phyloP scores from a whole-genome alignment of 2,797 vertebrate genomes.

The Danionella dracula region DNA sequence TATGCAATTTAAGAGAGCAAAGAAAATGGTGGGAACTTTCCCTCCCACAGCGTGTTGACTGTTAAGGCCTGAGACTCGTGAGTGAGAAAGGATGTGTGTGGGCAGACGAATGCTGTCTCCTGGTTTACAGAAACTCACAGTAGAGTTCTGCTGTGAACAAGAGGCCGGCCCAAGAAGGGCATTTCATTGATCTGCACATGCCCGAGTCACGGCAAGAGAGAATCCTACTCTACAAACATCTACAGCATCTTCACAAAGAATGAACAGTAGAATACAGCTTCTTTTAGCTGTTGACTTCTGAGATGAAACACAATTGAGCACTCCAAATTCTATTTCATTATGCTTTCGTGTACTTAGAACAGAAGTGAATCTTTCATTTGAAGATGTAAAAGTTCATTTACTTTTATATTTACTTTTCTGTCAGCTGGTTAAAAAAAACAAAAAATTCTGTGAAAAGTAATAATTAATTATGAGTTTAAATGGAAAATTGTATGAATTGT shows the following conservation, averaged over 20 bases:
- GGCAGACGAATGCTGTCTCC: slow-evolving; percentile 54
- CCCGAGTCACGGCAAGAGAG: slow-evolving; percentile 42
- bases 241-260: slow-evolving; percentile 8
- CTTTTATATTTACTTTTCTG: no score
- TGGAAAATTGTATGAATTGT: no score
- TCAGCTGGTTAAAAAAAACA: no score
- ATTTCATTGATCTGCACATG: slow-evolving; percentile 57
- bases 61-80: slow-evolving; percentile 38
- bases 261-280: neutral
- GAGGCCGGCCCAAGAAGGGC: slow-evolving; percentile 46
- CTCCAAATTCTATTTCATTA: neutral
- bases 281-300: neutral
- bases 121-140: slow-evolving; percentile 59
- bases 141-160: slow-evolving; percentile 42
- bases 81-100: slow-evolving; percentile 42
- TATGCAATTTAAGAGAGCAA: slow-evolving; percentile 12
- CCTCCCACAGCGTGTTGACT: slow-evolving; percentile 20
- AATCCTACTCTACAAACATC: slow-evolving; percentile 41
- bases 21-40: slow-evolving; percentile 7
- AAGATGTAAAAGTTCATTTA: no score
- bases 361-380: neutral
- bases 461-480: no score
- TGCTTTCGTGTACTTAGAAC: neutral
- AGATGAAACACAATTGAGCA: neutral
- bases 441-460: no score